A percentile compares a stretch with the other conserved stretches of the same genome.
phyloP scores from a whole-genome alignment of 2,113 vertebrate genomes.

The Nerophis ophidion region DNA sequence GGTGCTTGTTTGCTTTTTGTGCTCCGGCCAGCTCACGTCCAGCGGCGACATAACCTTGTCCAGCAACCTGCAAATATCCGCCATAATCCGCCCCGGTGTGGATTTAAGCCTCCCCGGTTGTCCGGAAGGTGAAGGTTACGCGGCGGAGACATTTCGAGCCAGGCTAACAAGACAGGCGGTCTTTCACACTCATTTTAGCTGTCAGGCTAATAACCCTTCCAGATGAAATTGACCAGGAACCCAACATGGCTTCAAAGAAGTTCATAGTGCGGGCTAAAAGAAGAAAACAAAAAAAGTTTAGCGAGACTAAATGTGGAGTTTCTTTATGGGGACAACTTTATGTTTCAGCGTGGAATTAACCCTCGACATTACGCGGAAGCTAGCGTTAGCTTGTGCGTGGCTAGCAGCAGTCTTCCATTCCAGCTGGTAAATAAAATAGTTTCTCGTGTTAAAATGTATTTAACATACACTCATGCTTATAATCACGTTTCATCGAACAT shows the following conservation, averaged over 20 bases:
- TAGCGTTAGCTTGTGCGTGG: constrained; percentile 22
- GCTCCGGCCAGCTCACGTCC: constrained; percentile 45
- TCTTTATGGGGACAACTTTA: not conserved
- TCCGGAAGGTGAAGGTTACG: constrained; percentile 1
- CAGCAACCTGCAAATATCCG: not conserved
- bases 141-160: not conserved
- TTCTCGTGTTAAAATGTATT: not conserved
- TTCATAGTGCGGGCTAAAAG: not conserved
- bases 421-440: not conserved
- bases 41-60: constrained; percentile 53
- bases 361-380: constrained; percentile 33
- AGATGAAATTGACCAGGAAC: constrained; percentile 30
- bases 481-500: too few relatives aligned
- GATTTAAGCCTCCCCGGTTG: not conserved
- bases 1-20: constrained; percentile 67
- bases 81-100: not conserved
- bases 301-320: not conserved
- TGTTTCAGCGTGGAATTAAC: constrained; percentile 11
- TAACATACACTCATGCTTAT: too few relatives aligned
- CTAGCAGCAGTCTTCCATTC: not conserved
- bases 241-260: not conserved
- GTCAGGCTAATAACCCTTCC: constrained; percentile 47
- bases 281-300: not conserved
- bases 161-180: constrained; percentile 36
- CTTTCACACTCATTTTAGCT: constrained; percentile 49